Base-by-base conservation (phyloP, 2,888 invertebrate species). In the Pecten maximus region DNA sequence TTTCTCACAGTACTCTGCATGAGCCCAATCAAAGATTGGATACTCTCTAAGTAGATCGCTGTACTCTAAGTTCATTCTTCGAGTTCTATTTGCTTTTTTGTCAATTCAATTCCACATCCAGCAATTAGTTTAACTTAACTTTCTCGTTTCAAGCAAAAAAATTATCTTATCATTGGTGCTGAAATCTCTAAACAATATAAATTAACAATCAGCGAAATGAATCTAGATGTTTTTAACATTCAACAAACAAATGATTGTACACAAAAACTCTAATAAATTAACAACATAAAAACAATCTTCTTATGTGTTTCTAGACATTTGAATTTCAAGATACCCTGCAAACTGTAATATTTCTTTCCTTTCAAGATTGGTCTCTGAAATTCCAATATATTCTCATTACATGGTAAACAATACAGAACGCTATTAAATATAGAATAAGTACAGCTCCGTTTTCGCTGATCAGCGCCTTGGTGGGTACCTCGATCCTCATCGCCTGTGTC, bases 281-380 rank as follows among this genome's bases (percentile, higher is more conserved):
- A 74, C 35, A 28, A 28, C 12, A 74, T 23, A 74, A 74, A 74
- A 74, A 74, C 4, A 35, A 74, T 74, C 35, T 35, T 74, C 74
- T 74, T 35, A 74, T 74, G 35, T 35, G 35, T 74, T 74, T 74
- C 74, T 74, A 74, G 74, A 35, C 74, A 74, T 74, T 74, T 74
- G 74, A 74, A 74, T 74, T 74, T 74, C 35, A 74, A 35, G 74
- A 74, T 74, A 74, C 74, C 74, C 74, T 74, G 74, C 74, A 35
- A 74, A 23, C 74, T 35, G 35, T 74, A 74, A 74, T 74, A 74
- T 35, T 74, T 74, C 74, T 12, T 74, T 10, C 74, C 35, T 23
- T 74, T 74, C 10, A 35, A 35, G 74, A 74, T 74, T 35, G 74
- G 74, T 74, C 28, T 74, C 35, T 28, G 35, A 35, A 74, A 74